Evolutionary conservation across 1,140 invertebrate genomes (phyloP).

Genomic region (Penaeus chinensis): DNA sequence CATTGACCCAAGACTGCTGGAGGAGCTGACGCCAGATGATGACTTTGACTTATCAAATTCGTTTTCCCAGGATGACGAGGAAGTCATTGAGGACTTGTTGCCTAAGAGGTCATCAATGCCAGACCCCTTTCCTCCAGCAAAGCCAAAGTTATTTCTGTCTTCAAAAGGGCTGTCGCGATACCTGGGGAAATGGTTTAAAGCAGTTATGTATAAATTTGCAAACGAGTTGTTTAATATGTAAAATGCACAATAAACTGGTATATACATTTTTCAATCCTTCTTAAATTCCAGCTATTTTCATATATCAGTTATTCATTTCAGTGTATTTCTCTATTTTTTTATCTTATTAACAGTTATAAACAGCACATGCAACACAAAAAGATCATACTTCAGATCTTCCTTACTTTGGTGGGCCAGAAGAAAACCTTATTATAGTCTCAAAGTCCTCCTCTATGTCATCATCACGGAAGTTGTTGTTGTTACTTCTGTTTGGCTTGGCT

Average conservation of each 20-base stretch:
- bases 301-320: neutral
- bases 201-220: neutral
- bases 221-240: neutral
- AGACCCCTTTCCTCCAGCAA: constrained; percentile 46
- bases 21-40: constrained; percentile 34
- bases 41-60: constrained; percentile 52
- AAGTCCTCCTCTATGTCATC: constrained; percentile 67
- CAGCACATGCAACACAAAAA: neutral
- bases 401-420: constrained; percentile 68
- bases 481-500: constrained; percentile 24
- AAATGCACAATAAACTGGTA: neutral
- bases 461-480: constrained; percentile 66
- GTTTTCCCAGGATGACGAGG: constrained; percentile 47
- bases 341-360: neutral
- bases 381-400: neutral
- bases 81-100: constrained; percentile 38
- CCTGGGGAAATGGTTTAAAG: constrained; percentile 8
- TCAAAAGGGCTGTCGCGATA: constrained; percentile 62
- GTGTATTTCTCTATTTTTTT: neutral
- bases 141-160: constrained; percentile 50
- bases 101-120: constrained; percentile 62
- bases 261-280: no score
- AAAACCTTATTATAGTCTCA: constrained; percentile 63
- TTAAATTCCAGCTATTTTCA: no score
- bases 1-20: constrained; percentile 25